These are phyloP conservation scores for Hylaeus anthracinus DNA, from an alignment of 1,140 invertebrate species.

Conservation along the genomic window DNA sequence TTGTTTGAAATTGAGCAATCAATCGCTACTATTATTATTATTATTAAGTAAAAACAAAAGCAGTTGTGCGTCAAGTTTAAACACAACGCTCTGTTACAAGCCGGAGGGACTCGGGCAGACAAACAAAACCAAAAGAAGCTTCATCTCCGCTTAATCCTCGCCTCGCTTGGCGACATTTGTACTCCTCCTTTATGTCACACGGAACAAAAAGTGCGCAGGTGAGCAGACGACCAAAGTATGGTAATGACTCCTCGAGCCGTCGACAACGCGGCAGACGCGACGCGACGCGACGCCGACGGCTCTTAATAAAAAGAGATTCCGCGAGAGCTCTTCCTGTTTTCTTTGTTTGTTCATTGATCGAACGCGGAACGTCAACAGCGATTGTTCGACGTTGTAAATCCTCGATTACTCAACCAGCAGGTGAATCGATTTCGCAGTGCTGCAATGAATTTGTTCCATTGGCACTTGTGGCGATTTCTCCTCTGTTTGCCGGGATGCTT, in stretches of 20 bases:
- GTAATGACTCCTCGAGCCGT: neutral
- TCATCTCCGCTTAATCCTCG: no score
- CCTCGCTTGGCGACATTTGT: no score
- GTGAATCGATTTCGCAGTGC: constrained; percentile 12
- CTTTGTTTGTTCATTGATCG: neutral
- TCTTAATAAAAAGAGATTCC: neutral
- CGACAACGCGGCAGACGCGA: neutral
- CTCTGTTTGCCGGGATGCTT: constrained; percentile 2
- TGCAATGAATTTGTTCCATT: constrained; percentile 3
- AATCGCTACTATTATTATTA: no score
- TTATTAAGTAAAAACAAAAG: no score
- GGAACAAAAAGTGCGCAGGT: neutral
- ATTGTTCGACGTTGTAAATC: constrained; percentile 5
- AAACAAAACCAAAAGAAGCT: no score
- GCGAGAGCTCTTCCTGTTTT: no score
- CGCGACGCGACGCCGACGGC: neutral
- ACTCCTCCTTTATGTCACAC: neutral
- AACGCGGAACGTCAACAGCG: neutral
- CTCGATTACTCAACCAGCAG: constrained; percentile 18
- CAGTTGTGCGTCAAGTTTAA: no score
- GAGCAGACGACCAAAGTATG: neutral
- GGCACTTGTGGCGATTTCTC: constrained; percentile 22
- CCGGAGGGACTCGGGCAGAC: no score
- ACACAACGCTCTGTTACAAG: no score
- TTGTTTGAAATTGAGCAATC: no score